phyloP scores from a whole-genome alignment of 2,888 invertebrate species.

The Meteorus cinctellus region DNA sequence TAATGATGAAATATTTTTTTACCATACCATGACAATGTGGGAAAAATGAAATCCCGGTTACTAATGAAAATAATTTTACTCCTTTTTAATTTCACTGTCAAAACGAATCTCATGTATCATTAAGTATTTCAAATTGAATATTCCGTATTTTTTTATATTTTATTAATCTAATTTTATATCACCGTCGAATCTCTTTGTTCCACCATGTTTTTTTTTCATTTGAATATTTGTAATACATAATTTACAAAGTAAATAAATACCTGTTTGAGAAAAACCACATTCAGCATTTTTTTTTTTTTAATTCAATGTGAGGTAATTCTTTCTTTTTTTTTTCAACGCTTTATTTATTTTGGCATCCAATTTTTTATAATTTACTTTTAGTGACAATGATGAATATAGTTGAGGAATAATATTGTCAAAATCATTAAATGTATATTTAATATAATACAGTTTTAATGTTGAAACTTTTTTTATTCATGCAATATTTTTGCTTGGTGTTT shows the following conservation, averaged over 20 bases:
- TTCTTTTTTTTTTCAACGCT: neutral
- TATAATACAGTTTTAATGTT: slow-evolving; percentile 9
- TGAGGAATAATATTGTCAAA: slow-evolving; percentile 2
- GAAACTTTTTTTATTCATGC: slow-evolving; percentile 10
- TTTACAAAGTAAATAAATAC: slow-evolving; percentile 15
- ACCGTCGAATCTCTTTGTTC: neutral
- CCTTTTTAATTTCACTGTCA: neutral
- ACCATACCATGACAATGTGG: neutral
- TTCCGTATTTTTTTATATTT: neutral
- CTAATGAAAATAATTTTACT: neutral
- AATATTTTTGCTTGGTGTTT: neutral
- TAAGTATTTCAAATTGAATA: neutral
- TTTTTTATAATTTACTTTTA: slow-evolving; percentile 15
- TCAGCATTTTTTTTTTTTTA: neutral
- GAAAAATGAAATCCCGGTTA: neutral
- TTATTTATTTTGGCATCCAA: slow-evolving; percentile 16
- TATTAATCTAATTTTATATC: neutral
- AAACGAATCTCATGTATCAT: neutral
- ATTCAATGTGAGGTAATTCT: neutral
- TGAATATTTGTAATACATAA: neutral
- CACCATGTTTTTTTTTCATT: neutral
- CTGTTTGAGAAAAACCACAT: neutral
- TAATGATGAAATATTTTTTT: neutral
- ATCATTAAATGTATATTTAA: slow-evolving; percentile 3
- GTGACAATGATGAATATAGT: slow-evolving; percentile 6